Evolutionary conservation across 1,140 invertebrate species (phyloP).

Genomic region (Drosophila chauvacae): DNA sequence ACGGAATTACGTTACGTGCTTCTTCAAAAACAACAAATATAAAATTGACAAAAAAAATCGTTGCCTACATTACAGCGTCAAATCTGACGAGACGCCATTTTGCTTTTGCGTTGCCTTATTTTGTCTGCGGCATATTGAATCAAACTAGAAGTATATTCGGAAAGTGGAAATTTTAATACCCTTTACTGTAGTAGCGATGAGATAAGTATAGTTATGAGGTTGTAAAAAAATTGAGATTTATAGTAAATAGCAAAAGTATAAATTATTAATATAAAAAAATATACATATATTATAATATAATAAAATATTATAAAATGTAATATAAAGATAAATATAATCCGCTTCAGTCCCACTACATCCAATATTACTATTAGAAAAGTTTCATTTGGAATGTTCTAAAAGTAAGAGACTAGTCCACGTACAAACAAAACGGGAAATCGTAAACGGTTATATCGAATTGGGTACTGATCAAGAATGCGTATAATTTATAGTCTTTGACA

Average conservation of each 20-base stretch:
- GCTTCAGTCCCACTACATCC: too few relatives aligned
- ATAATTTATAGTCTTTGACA: neutral
- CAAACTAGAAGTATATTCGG: slow-evolving; percentile 7
- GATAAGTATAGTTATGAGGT: neutral
- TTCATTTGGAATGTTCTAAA: neutral
- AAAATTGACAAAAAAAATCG: neutral
- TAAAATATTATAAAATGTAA: too few relatives aligned
- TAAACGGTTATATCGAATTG: neutral
- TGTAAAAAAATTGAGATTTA: neutral
- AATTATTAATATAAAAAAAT: too few relatives aligned
- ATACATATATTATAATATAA: too few relatives aligned
- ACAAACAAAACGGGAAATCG: neutral
- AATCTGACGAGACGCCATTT: slow-evolving; percentile 43
- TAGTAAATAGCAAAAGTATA: too few relatives aligned
- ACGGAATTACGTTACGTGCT: neutral
- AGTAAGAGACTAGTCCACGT: too few relatives aligned
- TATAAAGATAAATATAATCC: too few relatives aligned
- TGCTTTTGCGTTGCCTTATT: slow-evolving; percentile 27
- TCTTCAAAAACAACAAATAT: neutral
- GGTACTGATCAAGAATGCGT: neutral
- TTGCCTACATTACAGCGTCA: slow-evolving; percentile 40
- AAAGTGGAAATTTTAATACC: neutral
- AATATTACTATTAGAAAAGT: neutral
- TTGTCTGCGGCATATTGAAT: slow-evolving; percentile 63
- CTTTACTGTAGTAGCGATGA: neutral